Percentiles rank a stretch among this genome's conserved stretches.
Conservation (phyloP, 2,113 vertebrate species). For the Amphiprion percula region DNA sequence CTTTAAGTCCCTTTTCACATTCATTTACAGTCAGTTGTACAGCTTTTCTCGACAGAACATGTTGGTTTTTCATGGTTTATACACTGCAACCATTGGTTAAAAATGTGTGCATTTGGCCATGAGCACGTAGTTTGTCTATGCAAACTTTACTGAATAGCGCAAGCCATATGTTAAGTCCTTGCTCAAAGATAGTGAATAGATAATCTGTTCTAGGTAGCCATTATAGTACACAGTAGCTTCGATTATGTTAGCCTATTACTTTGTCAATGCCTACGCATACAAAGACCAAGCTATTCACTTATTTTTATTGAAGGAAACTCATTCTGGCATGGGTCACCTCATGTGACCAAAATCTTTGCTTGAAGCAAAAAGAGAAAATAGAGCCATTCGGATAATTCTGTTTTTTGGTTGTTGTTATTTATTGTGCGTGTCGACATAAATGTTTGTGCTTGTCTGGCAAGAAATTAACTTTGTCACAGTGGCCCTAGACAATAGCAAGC, state of each 20-base stretch:
- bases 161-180: not conserved
- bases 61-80: not conserved
- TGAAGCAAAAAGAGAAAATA: conserved; percentile 45
- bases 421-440: conserved; percentile 57
- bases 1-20: not conserved
- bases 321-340: conserved; percentile 52
- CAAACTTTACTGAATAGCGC: not conserved
- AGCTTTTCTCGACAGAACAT: not conserved
- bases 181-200: not conserved
- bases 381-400: conserved; percentile 31
- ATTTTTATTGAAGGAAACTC: conserved; percentile 39
- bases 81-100: not conserved
- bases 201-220: conserved; percentile 25
- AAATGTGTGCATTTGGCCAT: conserved; percentile 6
- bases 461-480: conserved; percentile 80
- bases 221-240: conserved; percentile 16
- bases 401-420: conserved; percentile 62
- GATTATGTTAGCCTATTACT: conserved; percentile 7
- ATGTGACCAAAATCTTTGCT: conserved; percentile 38
- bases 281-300: conserved; percentile 30
- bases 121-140: not conserved
- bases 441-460: conserved; percentile 76
- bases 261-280: conserved; percentile 3
- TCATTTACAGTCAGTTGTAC: not conserved
- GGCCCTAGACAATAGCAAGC: conserved; percentile 70